These are phyloP conservation scores for Amphiprion clarkii DNA, from an alignment of 2,797 vertebrate species.

Conservation along the genomic window DNA sequence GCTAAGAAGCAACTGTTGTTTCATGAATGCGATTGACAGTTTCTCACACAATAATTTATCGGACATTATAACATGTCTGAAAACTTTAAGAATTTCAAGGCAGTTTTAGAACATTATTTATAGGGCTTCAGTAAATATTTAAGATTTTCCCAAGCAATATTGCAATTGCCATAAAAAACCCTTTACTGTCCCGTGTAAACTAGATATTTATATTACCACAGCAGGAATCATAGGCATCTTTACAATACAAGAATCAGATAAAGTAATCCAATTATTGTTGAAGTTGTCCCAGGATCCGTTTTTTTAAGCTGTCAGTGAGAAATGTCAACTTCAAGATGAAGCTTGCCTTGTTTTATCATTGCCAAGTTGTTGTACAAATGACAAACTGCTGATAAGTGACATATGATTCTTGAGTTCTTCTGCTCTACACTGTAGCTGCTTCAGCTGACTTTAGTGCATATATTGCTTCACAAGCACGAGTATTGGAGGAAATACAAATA, in stretches of 20 bases:
- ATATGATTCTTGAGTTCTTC: background rate
- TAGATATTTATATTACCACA: too few relatives aligned
- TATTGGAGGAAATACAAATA: background rate
- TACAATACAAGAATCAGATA: too few relatives aligned
- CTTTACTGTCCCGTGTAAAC: too few relatives aligned
- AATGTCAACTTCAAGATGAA: background rate
- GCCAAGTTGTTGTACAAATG: background rate
- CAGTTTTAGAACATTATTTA: too few relatives aligned
- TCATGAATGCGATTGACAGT: background rate
- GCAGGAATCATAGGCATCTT: too few relatives aligned
- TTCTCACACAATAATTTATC: background rate
- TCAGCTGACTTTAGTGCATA: background rate
- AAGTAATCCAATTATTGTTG: too few relatives aligned
- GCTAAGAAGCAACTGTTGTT: background rate
- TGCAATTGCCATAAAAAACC: too few relatives aligned
- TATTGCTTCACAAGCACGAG: background rate
- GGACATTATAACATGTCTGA: too few relatives aligned
- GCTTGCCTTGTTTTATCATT: background rate
- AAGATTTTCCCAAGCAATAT: too few relatives aligned
- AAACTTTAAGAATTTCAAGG: too few relatives aligned
- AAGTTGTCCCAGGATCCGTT: too few relatives aligned
- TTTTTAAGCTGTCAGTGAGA: background rate
- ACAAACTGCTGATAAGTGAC: background rate
- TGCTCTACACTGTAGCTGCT: background rate
- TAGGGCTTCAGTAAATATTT: too few relatives aligned